Evolutionary conservation across 2,888 invertebrate species (phyloP).

Genomic region (Drosophila conformis): DNA sequence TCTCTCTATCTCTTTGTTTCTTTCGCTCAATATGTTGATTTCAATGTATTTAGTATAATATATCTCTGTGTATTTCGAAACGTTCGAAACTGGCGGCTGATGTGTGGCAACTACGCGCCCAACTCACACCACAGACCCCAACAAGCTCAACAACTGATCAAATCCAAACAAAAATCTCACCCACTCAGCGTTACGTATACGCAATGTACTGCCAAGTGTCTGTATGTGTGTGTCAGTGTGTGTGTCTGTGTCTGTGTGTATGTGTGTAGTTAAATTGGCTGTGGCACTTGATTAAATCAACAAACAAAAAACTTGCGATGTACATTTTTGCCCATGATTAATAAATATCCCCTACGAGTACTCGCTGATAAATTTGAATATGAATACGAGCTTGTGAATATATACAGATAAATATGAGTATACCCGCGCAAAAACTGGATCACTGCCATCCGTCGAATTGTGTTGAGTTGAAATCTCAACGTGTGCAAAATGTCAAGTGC

Average conservation of each 20-base stretch:
- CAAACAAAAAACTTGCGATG: constrained; percentile 62
- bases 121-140: constrained; percentile 63
- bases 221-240: constrained; percentile 7
- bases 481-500: constrained; percentile 68
- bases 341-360: constrained; percentile 34
- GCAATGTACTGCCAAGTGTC: constrained; percentile 50
- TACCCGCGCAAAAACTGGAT: constrained; percentile 7
- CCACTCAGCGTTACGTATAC: constrained; percentile 67
- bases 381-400: constrained; percentile 10
- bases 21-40: not conserved
- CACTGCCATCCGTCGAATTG: constrained; percentile 43
- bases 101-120: constrained; percentile 69
- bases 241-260: constrained; percentile 12
- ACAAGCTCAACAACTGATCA: constrained; percentile 21
- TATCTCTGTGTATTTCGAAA: constrained; percentile 4
- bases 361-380: constrained; percentile 19
- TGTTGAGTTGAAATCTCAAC: constrained; percentile 28
- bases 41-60: not conserved
- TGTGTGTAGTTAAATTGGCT: constrained; percentile 59
- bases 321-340: constrained; percentile 59
- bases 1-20: not conserved
- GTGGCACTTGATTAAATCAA: constrained; percentile 75
- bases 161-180: constrained; percentile 6
- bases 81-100: constrained; percentile 51
- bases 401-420: constrained; percentile 1